These are phyloP conservation scores for Arrhopalites spinosus DNA, from an alignment of 2,888 invertebrate species.

Conservation along the genomic window DNA sequence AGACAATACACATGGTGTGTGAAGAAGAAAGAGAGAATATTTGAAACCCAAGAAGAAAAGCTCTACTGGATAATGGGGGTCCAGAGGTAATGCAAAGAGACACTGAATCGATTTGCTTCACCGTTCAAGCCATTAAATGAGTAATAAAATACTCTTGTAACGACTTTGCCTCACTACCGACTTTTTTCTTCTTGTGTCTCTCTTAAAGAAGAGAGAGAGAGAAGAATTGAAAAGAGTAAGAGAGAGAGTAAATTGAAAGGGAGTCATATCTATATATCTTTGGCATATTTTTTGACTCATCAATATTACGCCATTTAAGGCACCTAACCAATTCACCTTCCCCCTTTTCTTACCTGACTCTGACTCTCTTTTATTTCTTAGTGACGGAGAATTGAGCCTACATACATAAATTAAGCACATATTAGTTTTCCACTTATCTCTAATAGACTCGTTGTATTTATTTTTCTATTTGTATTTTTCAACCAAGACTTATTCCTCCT, in stretches of 20 bases:
- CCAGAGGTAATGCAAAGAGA: conserved; percentile 33
- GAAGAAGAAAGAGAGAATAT: background rate
- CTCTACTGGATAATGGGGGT: conserved; percentile 26
- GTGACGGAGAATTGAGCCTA: background rate
- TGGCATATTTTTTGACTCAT: background rate
- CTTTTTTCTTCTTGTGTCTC: background rate
- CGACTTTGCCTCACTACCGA: conserved; percentile 29
- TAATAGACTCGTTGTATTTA: no score
- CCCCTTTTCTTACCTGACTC: no score
- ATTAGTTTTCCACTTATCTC: background rate
- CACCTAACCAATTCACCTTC: background rate
- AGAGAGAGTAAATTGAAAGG: background rate
- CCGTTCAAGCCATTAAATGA: conserved; percentile 35
- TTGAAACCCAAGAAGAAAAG: background rate
- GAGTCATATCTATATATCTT: background rate
- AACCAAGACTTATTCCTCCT: no score
- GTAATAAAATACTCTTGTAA: conserved; percentile 39
- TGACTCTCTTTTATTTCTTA: no score
- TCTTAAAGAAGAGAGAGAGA: background rate
- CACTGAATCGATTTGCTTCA: conserved; percentile 36
- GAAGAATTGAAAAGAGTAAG: background rate
- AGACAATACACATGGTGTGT: background rate
- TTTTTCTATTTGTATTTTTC: no score
- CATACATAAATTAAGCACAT: conserved; percentile 2
- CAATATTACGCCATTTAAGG: conserved; percentile 2